These are phyloP conservation scores for Daktulosphaira vitifoliae DNA, from an alignment of 1,140 invertebrate species.

Conservation along the genomic window DNA sequence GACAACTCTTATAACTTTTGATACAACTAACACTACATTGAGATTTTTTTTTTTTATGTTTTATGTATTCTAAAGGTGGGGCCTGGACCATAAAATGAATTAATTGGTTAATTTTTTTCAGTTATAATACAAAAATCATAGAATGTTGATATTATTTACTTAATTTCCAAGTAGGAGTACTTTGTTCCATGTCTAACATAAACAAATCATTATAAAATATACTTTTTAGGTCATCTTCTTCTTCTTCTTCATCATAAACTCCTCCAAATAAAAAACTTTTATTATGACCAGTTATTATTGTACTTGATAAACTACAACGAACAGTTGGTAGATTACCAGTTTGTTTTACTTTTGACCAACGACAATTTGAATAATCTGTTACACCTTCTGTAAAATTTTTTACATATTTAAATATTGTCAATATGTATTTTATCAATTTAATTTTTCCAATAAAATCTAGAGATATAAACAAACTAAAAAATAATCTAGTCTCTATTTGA, in stretches of 20 bases:
- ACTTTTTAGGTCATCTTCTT: conserved; percentile 68
- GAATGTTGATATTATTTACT: conserved; percentile 39
- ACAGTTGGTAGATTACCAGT: conserved; percentile 55
- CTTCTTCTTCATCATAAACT: conserved; percentile 67
- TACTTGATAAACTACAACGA: conserved; percentile 53
- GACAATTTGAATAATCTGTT: conserved; percentile 57
- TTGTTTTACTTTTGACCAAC: conserved; percentile 64
- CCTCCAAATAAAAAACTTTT: conserved; percentile 68
- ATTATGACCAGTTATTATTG: conserved; percentile 47
- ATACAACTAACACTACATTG: no score
- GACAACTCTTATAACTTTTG: no score
- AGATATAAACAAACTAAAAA: no score
- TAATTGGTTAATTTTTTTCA: conserved; percentile 4
- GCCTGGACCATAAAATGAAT: background rate
- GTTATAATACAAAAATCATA: background rate
- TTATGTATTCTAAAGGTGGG: background rate
- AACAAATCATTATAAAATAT: conserved; percentile 77
- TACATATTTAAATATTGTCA: no score
- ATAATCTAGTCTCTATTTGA: no score
- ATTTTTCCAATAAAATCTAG: no score
- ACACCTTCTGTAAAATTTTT: conserved; percentile 50
- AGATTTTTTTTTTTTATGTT: conserved; percentile 14
- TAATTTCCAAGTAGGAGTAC: conserved; percentile 54
- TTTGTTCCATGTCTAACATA: conserved; percentile 64
- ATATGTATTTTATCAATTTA: no score